Evolutionary conservation across 2,113 vertebrate genomes (phyloP), one percentile per base, ranked within the genome.

Genomic region (Gymnorhina tibicen): DNA sequence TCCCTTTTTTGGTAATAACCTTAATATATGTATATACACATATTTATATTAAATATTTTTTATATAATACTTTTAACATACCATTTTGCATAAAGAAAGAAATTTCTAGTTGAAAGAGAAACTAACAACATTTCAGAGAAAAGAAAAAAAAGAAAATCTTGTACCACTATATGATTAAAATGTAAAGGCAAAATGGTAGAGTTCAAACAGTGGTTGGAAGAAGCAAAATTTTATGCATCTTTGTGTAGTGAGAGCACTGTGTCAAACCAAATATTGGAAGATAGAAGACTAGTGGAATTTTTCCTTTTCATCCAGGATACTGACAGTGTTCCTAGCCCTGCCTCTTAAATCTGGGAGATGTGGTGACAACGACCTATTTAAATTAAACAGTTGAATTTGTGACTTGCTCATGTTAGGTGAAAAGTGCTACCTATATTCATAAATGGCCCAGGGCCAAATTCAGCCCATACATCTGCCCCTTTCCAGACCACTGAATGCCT

Each of bases 381-480:
- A 96, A 96, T 96, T 90, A 95, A 94, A 93, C 56, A 70, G 75
- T 37, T 84, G 78, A 82, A 91, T 96, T 91, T 96, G 89, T 91
- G 89, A 74, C 87, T 96, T 80, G 87, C 47, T 91, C 87, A 56
- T 77, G 82, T 78, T 93, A 90, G 79, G 95, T 93, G 90, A 93
- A 96, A 93, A 86, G 60, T 58, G 76, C 92, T 96, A 86, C 95
- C 76, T 93, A 27, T 74, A 92, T 96, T 95, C 95, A 84, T 81
- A 96, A 96, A 95, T 95, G 90, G 95, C 95, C 95, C 87, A 81
- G 90, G 93, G 95, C 87, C 95, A 95, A 96, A 95, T 96, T 96
- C 90, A 92, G 33, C 85, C 95, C 85, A 41, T 84, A 81, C 85
- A 58, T 91, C 86, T 77, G 92, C 69, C 92, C 82, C 52, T 93